Evolutionary conservation across 2,113 vertebrate species (phyloP).

Genomic region (Plectropomus leopardus): DNA sequence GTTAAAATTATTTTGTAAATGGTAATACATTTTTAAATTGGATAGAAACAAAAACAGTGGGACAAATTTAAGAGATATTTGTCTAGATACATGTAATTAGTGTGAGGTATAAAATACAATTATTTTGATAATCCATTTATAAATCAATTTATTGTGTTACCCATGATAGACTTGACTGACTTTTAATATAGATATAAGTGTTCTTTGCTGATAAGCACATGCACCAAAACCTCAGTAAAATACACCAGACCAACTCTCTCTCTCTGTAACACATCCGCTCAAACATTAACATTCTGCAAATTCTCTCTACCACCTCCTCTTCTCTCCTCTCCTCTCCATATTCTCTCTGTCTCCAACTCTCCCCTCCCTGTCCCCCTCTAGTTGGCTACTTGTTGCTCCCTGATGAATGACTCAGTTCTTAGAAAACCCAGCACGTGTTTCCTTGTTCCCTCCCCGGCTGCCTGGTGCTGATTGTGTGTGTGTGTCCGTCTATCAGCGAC

Average conservation of each 20-base stretch:
- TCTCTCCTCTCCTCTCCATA: background rate
- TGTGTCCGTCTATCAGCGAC: background rate
- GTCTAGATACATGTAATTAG: no score
- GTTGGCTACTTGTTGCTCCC: constrained; percentile 37
- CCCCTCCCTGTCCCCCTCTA: constrained; percentile 2
- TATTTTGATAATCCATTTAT: background rate
- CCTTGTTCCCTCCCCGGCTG: constrained; percentile 39
- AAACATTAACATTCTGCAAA: constrained; percentile 29
- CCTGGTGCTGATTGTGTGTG: constrained; percentile 7
- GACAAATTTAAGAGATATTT: background rate
- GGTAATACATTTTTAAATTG: background rate
- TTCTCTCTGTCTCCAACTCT: background rate
- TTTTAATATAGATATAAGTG: constrained; percentile 1
- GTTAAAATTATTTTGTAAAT: background rate
- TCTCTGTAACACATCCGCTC: background rate
- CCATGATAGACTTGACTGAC: background rate
- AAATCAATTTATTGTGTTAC: background rate
- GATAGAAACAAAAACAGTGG: background rate
- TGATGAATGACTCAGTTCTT: constrained; percentile 67
- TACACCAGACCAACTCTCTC: background rate
- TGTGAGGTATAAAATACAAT: background rate
- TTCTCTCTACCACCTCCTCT: background rate
- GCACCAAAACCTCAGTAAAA: no score
- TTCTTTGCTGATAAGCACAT: no score
- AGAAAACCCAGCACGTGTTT: constrained; percentile 71